Evolutionary conservation across 2,888 invertebrate species (phyloP), one percentile per base, ranked within the genome.

Genomic region (Epistrophe grossulariae): DNA sequence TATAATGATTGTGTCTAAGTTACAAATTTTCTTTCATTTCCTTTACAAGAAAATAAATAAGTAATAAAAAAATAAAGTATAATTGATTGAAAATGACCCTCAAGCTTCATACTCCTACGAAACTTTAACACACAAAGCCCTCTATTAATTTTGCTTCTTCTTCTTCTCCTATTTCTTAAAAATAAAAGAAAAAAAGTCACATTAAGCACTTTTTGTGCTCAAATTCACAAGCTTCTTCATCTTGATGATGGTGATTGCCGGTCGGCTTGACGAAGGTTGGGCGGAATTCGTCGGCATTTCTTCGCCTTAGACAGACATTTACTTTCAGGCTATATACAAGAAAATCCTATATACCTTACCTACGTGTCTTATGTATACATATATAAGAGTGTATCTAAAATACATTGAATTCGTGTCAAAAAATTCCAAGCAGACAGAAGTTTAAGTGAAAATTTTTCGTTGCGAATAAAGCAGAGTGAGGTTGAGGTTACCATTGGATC

Each of bases 361-460:
- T 24, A 24, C 24, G 24, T 24, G n/a, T 38, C n/a, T 1, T n/a
- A 15, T 48, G 10, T 1, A 3, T 28, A 11, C 13, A 4, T 52
- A 10, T 50, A 31, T 35, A 35, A 15, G 10, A n/a, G 40, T 38
- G 38, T 70, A 50, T 68, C 50, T 68, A 38, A 38, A 50, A 19
- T 2, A 35, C 19, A 72, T 72, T 62, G 62, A 17, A 70, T 60
- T 62, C 31, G 24, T 38, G 66, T 57, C 13, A 40, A 59, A 80
- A 24, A 59, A n/a, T 80, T 80, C 59, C 28, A 55, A 35, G 66
- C 73, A 80, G 73, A 73, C 79, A 68, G 73, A 68, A 59, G 19
- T 72, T 79, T 79, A 38, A 43, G 19, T 55, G 52, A 71, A 64
- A 31, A 74, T 55, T 66, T 24, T 59, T 40, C 45, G 40, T 59